These are phyloP conservation scores for Gymnobelideus leadbeateri DNA, from an alignment of 2,113 vertebrate genomes.

Conservation along the genomic window DNA sequence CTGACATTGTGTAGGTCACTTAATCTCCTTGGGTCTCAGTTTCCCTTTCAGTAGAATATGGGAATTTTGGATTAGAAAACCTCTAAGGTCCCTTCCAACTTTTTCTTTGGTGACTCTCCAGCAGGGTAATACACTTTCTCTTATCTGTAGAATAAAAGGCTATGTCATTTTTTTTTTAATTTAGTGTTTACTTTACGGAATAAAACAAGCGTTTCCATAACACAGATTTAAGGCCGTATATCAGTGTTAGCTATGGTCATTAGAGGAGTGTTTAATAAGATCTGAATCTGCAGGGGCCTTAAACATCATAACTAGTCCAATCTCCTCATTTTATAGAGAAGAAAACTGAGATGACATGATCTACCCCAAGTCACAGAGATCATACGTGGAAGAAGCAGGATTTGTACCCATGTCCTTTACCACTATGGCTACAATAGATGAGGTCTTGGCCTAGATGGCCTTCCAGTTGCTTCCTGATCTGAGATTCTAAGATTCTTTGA, in stretches of 20 bases:
- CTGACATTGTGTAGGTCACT: background rate
- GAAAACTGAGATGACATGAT: background rate
- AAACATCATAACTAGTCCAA: background rate
- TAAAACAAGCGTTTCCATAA: background rate
- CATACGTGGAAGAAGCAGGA: background rate
- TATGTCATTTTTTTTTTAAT: background rate
- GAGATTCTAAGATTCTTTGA: background rate
- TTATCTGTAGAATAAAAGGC: background rate
- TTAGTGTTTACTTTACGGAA: background rate
- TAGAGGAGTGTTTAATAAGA: background rate
- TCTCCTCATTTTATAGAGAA: background rate
- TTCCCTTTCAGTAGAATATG: background rate
- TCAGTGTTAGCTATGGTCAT: background rate
- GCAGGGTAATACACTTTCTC: background rate
- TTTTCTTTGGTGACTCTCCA: background rate
- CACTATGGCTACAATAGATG: background rate
- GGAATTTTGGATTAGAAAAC: background rate
- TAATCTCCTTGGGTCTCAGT: background rate
- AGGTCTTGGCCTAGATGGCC: background rate
- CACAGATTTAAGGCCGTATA: background rate
- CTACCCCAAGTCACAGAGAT: background rate
- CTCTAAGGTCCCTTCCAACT: background rate
- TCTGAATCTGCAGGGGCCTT: background rate
- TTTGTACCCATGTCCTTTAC: background rate
- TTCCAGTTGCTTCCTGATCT: background rate